Evolutionary conservation across 2,797 vertebrate genomes (phyloP).

Genomic region (Benthosema pterotum): DNA sequence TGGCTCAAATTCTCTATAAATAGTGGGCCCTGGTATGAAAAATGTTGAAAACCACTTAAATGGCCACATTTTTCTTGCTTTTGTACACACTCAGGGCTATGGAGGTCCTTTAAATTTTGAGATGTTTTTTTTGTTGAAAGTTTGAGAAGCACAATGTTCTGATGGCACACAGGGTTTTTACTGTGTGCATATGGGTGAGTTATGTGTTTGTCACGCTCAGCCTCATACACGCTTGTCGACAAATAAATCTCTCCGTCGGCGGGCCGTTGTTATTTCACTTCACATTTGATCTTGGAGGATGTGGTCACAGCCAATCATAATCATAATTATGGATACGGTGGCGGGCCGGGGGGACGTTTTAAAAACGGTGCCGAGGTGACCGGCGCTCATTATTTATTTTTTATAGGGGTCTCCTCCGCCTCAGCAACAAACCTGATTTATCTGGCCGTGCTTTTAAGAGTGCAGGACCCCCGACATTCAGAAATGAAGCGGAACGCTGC

Average conservation of each 20-base stretch:
- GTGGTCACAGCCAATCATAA: slow-evolving; percentile 78
- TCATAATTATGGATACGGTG: slow-evolving; percentile 78
- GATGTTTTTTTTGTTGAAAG: no score
- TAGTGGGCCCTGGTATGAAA: no score
- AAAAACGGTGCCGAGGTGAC: slow-evolving; percentile 78
- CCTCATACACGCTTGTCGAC: slow-evolving; percentile 51
- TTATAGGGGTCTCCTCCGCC: slow-evolving; percentile 76
- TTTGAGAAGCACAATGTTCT: no score
- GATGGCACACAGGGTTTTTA: no score
- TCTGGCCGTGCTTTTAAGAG: slow-evolving; percentile 81
- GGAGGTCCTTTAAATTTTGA: no score
- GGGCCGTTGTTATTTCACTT: slow-evolving; percentile 61
- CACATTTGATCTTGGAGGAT: slow-evolving; percentile 70
- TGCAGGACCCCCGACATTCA: slow-evolving; percentile 80
- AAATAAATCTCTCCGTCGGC: slow-evolving; percentile 66
- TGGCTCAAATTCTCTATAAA: no score
- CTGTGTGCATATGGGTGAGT: slow-evolving; percentile 46
- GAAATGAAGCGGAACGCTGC: slow-evolving; percentile 80
- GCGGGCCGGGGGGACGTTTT: slow-evolving; percentile 66
- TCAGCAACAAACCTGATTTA: slow-evolving; percentile 81
- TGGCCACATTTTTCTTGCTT: no score
- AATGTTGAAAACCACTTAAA: no score
- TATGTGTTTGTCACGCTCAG: slow-evolving; percentile 69
- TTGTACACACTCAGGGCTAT: no score
- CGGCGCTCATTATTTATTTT: slow-evolving; percentile 82